Conservation (phyloP, 2,113 vertebrate species). For the Albula goreensis region DNA sequence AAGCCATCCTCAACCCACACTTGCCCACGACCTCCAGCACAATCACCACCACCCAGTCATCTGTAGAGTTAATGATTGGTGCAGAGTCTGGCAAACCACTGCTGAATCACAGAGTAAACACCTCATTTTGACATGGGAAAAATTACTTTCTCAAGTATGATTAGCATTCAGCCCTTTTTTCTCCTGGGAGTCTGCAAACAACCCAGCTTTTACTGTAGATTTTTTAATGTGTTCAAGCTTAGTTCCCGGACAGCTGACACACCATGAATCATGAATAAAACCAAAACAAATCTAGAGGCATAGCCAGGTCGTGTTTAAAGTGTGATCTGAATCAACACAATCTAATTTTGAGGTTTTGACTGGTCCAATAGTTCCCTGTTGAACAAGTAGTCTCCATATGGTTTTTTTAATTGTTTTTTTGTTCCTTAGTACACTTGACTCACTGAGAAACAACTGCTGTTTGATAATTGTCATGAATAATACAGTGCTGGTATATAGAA, state of each 20-base stretch:
- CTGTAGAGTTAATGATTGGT: conserved; percentile 14
- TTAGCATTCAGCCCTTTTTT: neutral
- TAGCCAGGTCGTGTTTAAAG: neutral
- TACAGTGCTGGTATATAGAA: neutral
- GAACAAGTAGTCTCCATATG: no score
- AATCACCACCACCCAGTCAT: conserved; percentile 8
- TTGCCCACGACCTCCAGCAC: neutral
- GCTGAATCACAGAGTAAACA: neutral
- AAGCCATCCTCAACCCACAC: conserved; percentile 12
- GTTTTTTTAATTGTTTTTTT: neutral
- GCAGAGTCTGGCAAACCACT: neutral
- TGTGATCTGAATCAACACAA: neutral
- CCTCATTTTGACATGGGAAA: neutral
- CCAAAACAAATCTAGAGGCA: neutral
- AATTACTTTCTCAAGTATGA: neutral
- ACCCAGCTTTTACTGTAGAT: neutral
- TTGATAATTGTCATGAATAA: neutral
- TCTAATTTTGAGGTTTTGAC: no score
- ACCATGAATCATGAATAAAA: neutral
- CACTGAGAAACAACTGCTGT: neutral
- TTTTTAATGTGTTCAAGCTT: neutral
- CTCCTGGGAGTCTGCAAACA: neutral
- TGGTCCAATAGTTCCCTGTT: no score
- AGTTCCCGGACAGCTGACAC: conserved; percentile 5
- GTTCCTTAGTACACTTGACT: neutral